Percentiles rank a stretch among this genome's conserved stretches.
These are phyloP conservation scores for Balaenoptera acutorostrata DNA, from an alignment of 2,113 vertebrate genomes.

Conservation along the genomic window DNA sequence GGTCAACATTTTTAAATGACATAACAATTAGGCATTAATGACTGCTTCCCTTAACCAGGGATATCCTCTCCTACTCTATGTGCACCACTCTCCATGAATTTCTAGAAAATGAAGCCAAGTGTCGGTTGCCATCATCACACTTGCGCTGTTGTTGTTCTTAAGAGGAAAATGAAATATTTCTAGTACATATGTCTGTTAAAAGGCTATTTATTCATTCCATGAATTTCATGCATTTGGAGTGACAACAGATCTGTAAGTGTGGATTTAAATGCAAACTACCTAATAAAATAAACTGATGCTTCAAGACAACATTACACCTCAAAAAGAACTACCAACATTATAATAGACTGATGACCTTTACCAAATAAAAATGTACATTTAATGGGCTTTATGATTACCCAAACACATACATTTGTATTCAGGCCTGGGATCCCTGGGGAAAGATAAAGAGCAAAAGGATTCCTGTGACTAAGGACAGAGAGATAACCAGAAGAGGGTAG, in stretches of 20 bases:
- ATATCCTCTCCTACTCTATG: neutral
- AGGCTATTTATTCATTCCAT: neutral
- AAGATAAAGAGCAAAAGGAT: neutral
- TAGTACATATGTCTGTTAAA: neutral
- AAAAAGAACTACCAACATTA: neutral
- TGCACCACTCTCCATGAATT: neutral
- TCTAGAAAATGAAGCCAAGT: neutral
- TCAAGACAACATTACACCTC: neutral
- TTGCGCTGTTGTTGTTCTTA: neutral
- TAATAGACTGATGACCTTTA: neutral
- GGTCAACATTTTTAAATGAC: neutral
- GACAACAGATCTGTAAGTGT: neutral
- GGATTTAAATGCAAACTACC: neutral
- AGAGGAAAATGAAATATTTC: neutral
- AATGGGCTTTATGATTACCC: neutral
- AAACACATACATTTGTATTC: neutral
- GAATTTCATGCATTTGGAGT: neutral
- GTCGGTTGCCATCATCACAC: neutral
- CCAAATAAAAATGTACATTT: neutral
- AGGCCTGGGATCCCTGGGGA: neutral
- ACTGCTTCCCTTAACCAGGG: neutral
- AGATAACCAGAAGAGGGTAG: neutral
- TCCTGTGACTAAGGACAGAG: neutral
- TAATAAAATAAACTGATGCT: neutral
- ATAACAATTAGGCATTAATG: neutral